These are phyloP conservation scores for Agapornis canus DNA, from an alignment of 2,797 vertebrate species.

Conservation along the genomic window DNA sequence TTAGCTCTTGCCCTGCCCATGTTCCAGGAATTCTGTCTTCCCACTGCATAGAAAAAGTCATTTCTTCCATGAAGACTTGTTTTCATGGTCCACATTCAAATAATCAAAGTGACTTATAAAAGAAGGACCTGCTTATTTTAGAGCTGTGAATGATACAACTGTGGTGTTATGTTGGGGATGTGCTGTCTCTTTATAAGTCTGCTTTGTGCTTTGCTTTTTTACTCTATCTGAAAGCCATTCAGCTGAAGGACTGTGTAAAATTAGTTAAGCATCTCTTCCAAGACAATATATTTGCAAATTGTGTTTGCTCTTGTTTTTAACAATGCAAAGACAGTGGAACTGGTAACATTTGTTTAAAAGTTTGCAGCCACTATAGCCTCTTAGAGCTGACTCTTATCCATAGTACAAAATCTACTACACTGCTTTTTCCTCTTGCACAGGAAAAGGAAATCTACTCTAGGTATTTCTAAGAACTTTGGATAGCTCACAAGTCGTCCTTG, in stretches of 20 bases:
- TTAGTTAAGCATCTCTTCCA: neutral
- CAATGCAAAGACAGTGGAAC: neutral
- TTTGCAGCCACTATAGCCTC: neutral
- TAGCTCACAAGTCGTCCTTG: neutral
- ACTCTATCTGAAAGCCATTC: neutral
- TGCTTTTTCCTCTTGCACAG: neutral
- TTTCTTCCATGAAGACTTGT: neutral
- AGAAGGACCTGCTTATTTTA: constrained; percentile 1
- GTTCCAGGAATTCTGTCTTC: constrained; percentile 7
- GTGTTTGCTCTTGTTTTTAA: neutral
- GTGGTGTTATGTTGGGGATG: too few relatives aligned
- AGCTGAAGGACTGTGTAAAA: neutral
- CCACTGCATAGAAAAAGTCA: neutral
- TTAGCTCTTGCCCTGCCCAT: neutral
- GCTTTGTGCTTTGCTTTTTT: neutral
- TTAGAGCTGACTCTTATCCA: neutral
- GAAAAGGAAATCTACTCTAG: neutral
- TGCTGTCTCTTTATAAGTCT: neutral
- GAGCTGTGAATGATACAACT: neutral
- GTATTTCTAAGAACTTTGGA: neutral
- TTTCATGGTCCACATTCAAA: neutral
- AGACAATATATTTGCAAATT: neutral
- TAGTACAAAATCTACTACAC: neutral
- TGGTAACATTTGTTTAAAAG: neutral
- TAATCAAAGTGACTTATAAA: neutral